Base-by-base conservation (phyloP, 2,113 vertebrate species). In the Gymnobelideus leadbeateri region DNA sequence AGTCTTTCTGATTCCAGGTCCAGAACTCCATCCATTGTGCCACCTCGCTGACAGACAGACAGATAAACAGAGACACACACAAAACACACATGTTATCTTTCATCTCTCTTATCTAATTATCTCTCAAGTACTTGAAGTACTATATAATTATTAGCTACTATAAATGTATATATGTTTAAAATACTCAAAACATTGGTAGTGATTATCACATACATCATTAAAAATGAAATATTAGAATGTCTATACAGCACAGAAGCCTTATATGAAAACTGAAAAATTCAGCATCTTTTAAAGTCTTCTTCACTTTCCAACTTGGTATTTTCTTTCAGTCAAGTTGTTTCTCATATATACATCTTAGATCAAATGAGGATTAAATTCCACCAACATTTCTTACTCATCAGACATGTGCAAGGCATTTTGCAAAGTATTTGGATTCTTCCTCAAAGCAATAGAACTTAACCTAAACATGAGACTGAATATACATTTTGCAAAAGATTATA, bases 391-490 rank as follows among this genome's bases (percentile, higher is more conserved):
- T 84, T 43, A 84, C 37, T 84, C 68, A 43, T 84, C 19, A 43
- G n/a, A 43, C 23, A 43, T 43, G 19, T 84, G 5, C 68, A 23
- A 52, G 0, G 3, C 28, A 52, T 77, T 89, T 94, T 52, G 51
- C 91, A 92, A 37, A 57, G 61, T 93, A 92, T 3, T 1, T 89
- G 89, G 6, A 84, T 11, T 92, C 23, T 92, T 68, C 16, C 3
- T 92, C 26, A 55, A 91, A 47, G 25, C 91, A 16, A 89, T 31
- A 94, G 68, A 95, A 95, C 1, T n/a, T 95, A 94, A 89, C 77
- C 90, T 95, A 95, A 90, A 57, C 89, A 92, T 9, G 90, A 46
- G 37, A 92, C 46, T 9, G 51, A 7, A 84, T 51, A 53, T n/a
- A 91, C 28, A 24, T 7, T 92, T 46, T 24, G 68, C 43, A 61